Evolutionary conservation across 2,888 invertebrate species (phyloP).

Genomic region (Auanema freiburgensis): DNA sequence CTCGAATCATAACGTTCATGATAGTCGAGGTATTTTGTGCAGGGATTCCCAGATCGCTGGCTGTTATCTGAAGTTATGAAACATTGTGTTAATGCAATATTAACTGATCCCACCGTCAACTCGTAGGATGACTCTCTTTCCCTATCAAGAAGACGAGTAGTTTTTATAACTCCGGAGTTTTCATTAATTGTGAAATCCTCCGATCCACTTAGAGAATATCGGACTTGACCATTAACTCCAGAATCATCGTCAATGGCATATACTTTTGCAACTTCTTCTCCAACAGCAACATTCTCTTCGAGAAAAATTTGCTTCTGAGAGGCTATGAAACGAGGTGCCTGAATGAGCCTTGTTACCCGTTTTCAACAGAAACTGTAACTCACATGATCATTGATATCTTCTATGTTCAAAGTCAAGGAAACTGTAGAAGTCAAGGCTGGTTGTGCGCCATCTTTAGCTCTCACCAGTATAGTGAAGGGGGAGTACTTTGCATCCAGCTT

Average conservation of each 20-base stretch:
- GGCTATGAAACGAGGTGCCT: constrained; percentile 83
- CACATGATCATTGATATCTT: constrained; percentile 88
- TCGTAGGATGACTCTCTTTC: constrained; percentile 85
- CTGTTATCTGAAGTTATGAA: constrained; percentile 68
- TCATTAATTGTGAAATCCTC: constrained; percentile 83
- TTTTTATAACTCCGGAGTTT: constrained; percentile 86
- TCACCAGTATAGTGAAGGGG: constrained; percentile 76
- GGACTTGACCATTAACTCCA: constrained; percentile 69
- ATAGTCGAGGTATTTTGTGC: constrained; percentile 64
- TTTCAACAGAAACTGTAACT: constrained; percentile 14
- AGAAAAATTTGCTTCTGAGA: constrained; percentile 89
- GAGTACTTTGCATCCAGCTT: constrained; percentile 48
- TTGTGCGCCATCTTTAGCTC: constrained; percentile 93
- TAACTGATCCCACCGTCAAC: constrained; percentile 73
- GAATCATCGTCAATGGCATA: constrained; percentile 96
- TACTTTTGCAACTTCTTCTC: constrained; percentile 84
- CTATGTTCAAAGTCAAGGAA: constrained; percentile 85
- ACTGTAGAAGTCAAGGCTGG: constrained; percentile 92
- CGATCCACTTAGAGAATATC: constrained; percentile 53
- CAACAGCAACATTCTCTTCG: constrained; percentile 84
- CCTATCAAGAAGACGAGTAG: constrained; percentile 84
- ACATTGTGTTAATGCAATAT: not conserved
- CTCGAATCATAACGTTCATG: constrained; percentile 52
- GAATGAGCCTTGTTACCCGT: not conserved
- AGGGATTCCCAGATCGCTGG: constrained; percentile 86